A percentile compares a stretch with the other conserved stretches of the same genome.
phyloP scores from a whole-genome alignment of 2,888 invertebrate genomes.

The Anagyrus pseudococci region DNA sequence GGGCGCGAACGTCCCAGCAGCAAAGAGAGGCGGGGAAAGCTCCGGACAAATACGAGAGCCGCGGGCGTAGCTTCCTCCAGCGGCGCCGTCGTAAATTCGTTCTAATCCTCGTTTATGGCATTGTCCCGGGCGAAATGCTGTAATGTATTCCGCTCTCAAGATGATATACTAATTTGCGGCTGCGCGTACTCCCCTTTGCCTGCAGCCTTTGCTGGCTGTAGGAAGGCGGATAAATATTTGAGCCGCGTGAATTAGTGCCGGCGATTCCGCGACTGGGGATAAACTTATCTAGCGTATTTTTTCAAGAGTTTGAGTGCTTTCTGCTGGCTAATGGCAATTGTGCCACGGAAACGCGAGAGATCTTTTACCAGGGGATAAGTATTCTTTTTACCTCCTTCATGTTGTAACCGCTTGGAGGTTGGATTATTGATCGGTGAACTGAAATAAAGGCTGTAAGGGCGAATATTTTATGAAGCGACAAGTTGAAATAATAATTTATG shows the following conservation, averaged over 20 bases:
- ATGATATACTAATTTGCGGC: constrained; percentile 31
- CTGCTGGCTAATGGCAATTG: too few species aligned
- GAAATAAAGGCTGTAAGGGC: too few species aligned
- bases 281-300: too few species aligned
- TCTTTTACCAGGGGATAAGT: too few species aligned
- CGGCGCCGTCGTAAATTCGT: constrained; percentile 27
- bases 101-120: constrained; percentile 33
- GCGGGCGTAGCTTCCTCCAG: constrained; percentile 9
- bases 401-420: too few species aligned
- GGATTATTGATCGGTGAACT: too few species aligned
- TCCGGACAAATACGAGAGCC: constrained; percentile 18
- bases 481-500: too few species aligned
- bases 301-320: too few species aligned
- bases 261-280: too few species aligned
- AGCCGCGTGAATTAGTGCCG: neutral
- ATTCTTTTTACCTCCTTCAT: too few species aligned
- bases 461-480: too few species aligned
- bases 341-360: too few species aligned
- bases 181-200: neutral
- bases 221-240: neutral
- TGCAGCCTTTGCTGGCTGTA: neutral
- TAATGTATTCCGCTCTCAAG: constrained; percentile 21
- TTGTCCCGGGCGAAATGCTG: constrained; percentile 14
- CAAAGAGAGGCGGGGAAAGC: constrained; percentile 6
- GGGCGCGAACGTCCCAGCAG: neutral